phyloP scores from a whole-genome alignment of 2,113 vertebrate species.

The Gnathonemus longibarbis region DNA sequence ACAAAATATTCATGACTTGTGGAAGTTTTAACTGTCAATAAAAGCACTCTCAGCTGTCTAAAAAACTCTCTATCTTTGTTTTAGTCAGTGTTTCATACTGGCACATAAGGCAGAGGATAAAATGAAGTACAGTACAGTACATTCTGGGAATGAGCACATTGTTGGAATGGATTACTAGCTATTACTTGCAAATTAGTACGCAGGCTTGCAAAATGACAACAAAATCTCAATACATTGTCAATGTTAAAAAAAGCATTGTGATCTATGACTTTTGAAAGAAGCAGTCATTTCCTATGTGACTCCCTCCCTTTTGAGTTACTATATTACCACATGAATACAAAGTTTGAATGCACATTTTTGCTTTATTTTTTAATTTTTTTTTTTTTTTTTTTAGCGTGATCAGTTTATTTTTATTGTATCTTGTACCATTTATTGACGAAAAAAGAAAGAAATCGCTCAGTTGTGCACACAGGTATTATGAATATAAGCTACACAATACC shows the following conservation, averaged over 20 bases:
- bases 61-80: background rate
- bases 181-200: background rate
- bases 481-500: background rate
- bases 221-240: background rate
- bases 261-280: background rate
- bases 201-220: background rate
- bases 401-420: background rate
- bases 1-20: background rate
- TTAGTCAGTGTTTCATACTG: background rate
- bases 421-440: background rate
- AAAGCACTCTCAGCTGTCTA: background rate
- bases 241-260: background rate
- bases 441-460: background rate
- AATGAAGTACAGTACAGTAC: background rate
- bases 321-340: background rate
- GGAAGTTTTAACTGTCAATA: background rate
- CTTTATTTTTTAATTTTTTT: background rate
- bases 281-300: background rate
- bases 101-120: background rate
- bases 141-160: background rate
- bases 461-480: background rate
- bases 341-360: background rate
- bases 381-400: background rate
- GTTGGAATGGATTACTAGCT: background rate
- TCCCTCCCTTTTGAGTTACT: background rate